Evolutionary conservation across 2,888 invertebrate species (phyloP).

Genomic region (Eugnorisma glareosa): DNA sequence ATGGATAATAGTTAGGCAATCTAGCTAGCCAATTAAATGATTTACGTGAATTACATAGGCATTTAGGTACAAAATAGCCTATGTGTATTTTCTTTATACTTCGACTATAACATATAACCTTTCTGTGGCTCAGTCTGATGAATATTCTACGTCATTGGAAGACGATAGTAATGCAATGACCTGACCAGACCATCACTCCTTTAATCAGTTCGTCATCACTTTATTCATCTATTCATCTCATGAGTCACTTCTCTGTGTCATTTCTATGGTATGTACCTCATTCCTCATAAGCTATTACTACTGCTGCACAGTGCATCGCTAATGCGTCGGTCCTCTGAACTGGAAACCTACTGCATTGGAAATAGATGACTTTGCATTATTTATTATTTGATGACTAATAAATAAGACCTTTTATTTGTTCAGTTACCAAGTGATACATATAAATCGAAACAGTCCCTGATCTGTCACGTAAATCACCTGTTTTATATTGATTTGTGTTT

Average conservation of each 20-base stretch:
- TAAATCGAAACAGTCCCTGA: slow-evolving; percentile 1
- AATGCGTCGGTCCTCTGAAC: background rate
- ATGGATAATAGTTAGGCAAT: no score
- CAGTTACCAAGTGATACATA: background rate
- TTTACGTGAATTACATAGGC: no score
- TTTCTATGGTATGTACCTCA: slow-evolving; percentile 38
- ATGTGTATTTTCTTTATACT: background rate
- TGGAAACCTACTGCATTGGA: slow-evolving; percentile 16
- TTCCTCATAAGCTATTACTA: slow-evolving; percentile 32
- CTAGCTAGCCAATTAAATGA: no score
- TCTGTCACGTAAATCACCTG: background rate
- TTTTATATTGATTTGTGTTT: slow-evolving; percentile 8
- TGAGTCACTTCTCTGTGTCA: slow-evolving; percentile 74
- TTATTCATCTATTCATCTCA: slow-evolving; percentile 68
- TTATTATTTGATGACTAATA: slow-evolving; percentile 40
- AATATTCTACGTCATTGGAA: background rate
- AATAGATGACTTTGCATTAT: slow-evolving; percentile 34
- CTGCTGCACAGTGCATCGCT: background rate
- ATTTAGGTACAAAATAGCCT: background rate
- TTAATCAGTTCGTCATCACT: slow-evolving; percentile 9
- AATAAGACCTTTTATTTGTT: slow-evolving; percentile 31
- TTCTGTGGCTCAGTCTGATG: background rate
- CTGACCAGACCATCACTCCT: background rate
- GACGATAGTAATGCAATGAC: background rate
- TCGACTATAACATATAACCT: background rate